These are phyloP conservation scores for Dysmachus trigonus DNA, from an alignment of 2,888 invertebrate species.

Conservation along the genomic window DNA sequence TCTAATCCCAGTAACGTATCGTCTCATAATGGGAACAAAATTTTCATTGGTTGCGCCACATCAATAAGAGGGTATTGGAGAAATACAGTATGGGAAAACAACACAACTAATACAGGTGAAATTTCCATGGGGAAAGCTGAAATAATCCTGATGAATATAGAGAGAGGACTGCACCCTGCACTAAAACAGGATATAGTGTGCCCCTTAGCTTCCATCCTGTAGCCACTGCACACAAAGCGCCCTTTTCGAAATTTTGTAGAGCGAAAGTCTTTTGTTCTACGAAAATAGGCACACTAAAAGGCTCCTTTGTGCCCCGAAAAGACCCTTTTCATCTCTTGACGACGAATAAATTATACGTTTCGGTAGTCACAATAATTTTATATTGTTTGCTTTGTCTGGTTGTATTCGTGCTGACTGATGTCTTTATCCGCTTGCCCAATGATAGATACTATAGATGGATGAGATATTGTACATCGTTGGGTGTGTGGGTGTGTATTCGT, in stretches of 20 bases:
- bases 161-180: background rate
- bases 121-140: background rate
- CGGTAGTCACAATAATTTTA: slow-evolving; percentile 30
- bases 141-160: background rate
- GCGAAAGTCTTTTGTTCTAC: slow-evolving; percentile 14
- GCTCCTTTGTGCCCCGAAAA: slow-evolving; percentile 7
- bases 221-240: background rate
- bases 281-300: slow-evolving; percentile 17
- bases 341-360: slow-evolving; percentile 32
- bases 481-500: background rate
- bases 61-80: background rate
- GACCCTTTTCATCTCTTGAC: slow-evolving; percentile 21
- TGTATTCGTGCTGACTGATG: slow-evolving; percentile 1
- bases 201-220: background rate
- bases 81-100: background rate
- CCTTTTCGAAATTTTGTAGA: background rate
- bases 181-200: background rate
- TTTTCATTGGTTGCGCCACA: background rate
- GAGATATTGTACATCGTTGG: background rate
- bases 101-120: background rate
- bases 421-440: background rate
- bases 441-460: background rate
- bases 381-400: slow-evolving; percentile 7
- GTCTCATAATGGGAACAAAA: background rate
- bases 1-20: background rate